Base-by-base conservation (phyloP, 2,797 vertebrate genomes). In the Lutra lutra region DNA sequence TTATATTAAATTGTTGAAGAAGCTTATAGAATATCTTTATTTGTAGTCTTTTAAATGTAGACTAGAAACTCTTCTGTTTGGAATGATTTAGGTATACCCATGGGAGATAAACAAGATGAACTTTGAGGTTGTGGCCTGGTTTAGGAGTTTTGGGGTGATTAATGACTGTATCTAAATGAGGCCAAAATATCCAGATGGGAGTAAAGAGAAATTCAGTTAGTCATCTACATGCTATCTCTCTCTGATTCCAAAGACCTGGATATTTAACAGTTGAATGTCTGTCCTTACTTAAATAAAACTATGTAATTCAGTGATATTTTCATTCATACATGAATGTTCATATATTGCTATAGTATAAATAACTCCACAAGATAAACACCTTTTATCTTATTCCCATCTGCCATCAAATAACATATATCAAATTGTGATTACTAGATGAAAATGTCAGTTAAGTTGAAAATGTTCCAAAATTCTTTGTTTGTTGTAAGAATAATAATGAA, bases 51-150 rank as follows among this genome's bases (percentile, higher is more conserved):
- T 90, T 82, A 89, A 92, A 66, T 4, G 20, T 17, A 88, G 21
- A 25, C 58, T n/a, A 77, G 68, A 82, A 1, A 25, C 48, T 89
- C 5, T 72, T 91, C 82, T 90, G 20, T 95, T 92, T 66, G 35
- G 9, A 73, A 80, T 91, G 70, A 91, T 91, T 96, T 95, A 92
- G 27, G 80, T 79, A 91, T 29, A 62, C 72, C 54, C 85, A 48
- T 0, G 29, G 88, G 64, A 95, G 68, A 86, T 8, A 86, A 80
- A 46, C 17, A 85, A 83, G 56, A 60, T 79, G 38, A 94, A 86
- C 48, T 90, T 62, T 90, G 87, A 96, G 78, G 46, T 10, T 78
- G 18, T 91, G 62, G 40, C 58, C 83, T 43, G 18, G 48, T 89
- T 13, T 80, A 54, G 27, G 84, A 75, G 62, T 82, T 93, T 51